A percentile compares a stretch with the other conserved stretches of the same genome.
Evolutionary conservation across 2,113 vertebrate species (phyloP).

Genomic region (Rousettus leschenaultii): DNA sequence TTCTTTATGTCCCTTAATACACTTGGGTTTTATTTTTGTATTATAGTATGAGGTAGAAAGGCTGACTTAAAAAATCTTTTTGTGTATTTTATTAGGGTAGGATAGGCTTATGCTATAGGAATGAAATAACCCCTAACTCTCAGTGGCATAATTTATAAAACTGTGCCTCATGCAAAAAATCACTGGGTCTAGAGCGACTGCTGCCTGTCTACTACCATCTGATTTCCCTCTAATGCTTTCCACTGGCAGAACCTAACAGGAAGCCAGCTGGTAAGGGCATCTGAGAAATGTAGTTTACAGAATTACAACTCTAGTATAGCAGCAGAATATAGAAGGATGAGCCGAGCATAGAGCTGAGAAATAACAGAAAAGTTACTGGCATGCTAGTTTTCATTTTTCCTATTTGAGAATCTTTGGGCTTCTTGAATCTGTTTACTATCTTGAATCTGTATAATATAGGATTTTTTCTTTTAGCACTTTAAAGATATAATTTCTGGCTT

Average conservation of each 20-base stretch:
- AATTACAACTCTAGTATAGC: not conserved
- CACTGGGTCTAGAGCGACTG: not conserved
- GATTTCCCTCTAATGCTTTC: not conserved
- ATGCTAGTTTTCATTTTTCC: not conserved
- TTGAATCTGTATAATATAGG: not conserved
- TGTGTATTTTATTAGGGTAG: not conserved
- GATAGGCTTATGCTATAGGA: not conserved
- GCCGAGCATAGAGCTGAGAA: not conserved
- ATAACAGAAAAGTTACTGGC: not conserved
- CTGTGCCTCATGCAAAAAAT: not conserved
- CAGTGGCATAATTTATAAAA: not conserved
- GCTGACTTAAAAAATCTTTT: not conserved
- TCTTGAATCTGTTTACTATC: not conserved
- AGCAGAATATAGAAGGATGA: not conserved
- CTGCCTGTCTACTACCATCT: not conserved
- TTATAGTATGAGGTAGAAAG: not conserved
- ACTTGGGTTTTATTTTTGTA: constrained; percentile 18
- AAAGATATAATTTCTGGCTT: not conserved
- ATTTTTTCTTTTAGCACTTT: not conserved
- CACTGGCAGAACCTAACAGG: not conserved
- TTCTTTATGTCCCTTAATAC: not conserved
- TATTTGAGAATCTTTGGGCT: not conserved
- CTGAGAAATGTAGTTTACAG: not conserved
- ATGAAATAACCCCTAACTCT: not conserved
- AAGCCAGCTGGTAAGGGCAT: not conserved